Percentiles rank a stretch among this genome's conserved stretches.
phyloP scores from a whole-genome alignment of 2,888 invertebrate species.

The Tinea trinotella region DNA sequence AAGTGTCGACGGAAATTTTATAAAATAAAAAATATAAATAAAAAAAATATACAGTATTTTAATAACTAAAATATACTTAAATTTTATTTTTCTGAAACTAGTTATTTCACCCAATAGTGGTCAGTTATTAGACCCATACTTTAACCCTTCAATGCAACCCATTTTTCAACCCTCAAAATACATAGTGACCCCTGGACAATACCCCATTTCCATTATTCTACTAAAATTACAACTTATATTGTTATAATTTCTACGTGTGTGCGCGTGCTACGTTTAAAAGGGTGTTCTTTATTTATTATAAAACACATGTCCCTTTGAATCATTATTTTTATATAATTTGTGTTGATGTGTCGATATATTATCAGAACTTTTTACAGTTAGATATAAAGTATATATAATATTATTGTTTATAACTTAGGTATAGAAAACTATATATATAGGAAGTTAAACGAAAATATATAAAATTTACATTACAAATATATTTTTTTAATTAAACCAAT shows the following conservation, averaged over 20 bases:
- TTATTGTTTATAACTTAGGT: too few relatives aligned
- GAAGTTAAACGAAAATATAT: too few relatives aligned
- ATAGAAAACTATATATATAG: too few relatives aligned
- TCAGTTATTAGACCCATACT: slow-evolving; percentile 54
- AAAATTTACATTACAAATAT: too few relatives aligned
- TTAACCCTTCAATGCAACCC: slow-evolving; percentile 50
- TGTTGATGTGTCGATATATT: slow-evolving; percentile 41
- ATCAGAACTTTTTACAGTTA: slow-evolving; percentile 24
- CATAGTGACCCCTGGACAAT: slow-evolving; percentile 46
- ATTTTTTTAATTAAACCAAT: too few relatives aligned
- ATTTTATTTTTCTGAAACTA: slow-evolving; percentile 21
- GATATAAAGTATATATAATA: too few relatives aligned
- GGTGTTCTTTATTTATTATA: slow-evolving; percentile 50
- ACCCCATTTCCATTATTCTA: slow-evolving; percentile 38
- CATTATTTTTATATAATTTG: slow-evolving; percentile 32
- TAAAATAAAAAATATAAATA: too few relatives aligned
- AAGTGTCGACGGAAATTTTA: too few relatives aligned
- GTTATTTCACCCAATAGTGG: slow-evolving; percentile 27
- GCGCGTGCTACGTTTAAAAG: slow-evolving; percentile 46
- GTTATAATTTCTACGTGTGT: slow-evolving; percentile 15
- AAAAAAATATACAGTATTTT: too few relatives aligned
- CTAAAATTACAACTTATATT: slow-evolving; percentile 41
- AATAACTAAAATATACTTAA: neutral
- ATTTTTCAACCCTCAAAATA: slow-evolving; percentile 34
- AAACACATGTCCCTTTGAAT: slow-evolving; percentile 43